phyloP scores from a whole-genome alignment of 1,140 invertebrate genomes.

The Calycopis cecrops region DNA sequence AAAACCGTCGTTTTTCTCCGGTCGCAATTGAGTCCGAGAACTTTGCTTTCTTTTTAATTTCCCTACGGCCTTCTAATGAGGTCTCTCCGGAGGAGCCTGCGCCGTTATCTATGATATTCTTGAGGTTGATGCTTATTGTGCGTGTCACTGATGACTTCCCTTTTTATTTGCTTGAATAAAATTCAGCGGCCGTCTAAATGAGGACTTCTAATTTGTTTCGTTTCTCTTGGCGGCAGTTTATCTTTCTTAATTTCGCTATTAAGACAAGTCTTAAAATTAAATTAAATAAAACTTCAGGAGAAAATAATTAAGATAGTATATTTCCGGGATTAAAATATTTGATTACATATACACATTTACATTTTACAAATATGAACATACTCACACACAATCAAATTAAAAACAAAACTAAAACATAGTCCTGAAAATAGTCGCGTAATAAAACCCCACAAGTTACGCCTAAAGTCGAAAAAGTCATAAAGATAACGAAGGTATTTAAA shows the following conservation, averaged over 20 bases:
- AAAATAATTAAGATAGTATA: too few relatives aligned
- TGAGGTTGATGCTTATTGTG: constrained; percentile 75
- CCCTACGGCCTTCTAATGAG: constrained; percentile 74
- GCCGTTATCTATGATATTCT: constrained; percentile 75
- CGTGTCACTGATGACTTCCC: constrained; percentile 74
- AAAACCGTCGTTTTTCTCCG: constrained; percentile 62
- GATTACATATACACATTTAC: too few relatives aligned
- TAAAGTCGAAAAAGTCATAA: constrained; percentile 8
- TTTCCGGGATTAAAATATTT: too few relatives aligned
- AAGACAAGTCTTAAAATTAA: constrained; percentile 6
- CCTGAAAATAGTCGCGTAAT: too few relatives aligned
- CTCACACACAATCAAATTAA: too few relatives aligned
- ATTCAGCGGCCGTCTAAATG: constrained; percentile 69
- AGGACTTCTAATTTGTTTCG: constrained; percentile 69
- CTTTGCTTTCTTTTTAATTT: constrained; percentile 76
- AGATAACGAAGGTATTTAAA: constrained; percentile 12
- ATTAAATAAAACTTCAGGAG: neutral
- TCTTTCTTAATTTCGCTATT: constrained; percentile 52
- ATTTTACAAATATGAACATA: too few relatives aligned
- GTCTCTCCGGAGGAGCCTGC: constrained; percentile 53
- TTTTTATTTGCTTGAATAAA: constrained; percentile 74
- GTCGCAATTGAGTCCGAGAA: constrained; percentile 71
- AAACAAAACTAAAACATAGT: too few relatives aligned
- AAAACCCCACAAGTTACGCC: too few relatives aligned
- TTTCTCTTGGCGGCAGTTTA: constrained; percentile 69